Base-by-base conservation (phyloP, 2,797 vertebrate genomes). In the Chaetophractus vellerosus region DNA sequence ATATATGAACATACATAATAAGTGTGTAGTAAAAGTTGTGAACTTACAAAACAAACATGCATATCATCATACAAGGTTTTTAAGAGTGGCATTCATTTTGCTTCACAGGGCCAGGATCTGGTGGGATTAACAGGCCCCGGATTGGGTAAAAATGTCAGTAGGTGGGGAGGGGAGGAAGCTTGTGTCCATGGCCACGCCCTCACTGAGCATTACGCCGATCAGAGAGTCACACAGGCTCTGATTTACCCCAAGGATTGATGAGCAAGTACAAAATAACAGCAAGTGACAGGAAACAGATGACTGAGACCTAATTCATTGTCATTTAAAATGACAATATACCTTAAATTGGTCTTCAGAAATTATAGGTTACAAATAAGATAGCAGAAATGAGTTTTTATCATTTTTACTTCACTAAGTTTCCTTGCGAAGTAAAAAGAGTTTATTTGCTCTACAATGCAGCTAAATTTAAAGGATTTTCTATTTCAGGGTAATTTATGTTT, bases 281-380 rank as follows among this genome's bases (percentile, higher is more conserved):
- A 98, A 99, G 98, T 99, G 98, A 99, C 98, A 99, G 98, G 98
- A 98, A 99, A 98, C 99, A 99, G 98, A 99, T 95, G 97, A 98
- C 97, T 97, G 98, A 97, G 98, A 97, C 99, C 98, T 98, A 98
- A 98, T 98, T 98, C 98, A 98, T 98, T 98, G 98, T 97, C 98
- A 98, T 97, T 98, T 98, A 97, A 98, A 98, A 98, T 98, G 97
- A 98, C 98, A 98, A 98, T 98, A 98, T 97, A 98, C 98, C 98
- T 98, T 98, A 98, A 98, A 98, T 96, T 98, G 96, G 97, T 98
- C 98, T 98, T 98, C 98, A 98, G 98, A 98, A 99, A 98, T 98
- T 98, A 98, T 87, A 97, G 98, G 96, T 98, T 98, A 97, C 91
- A 96, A 98, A 96, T 95, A 97, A 97, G 90, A 96, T 94, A 97